Conservation (phyloP, 37 sponge, comb jelly and placozoan species). For the Ianthella basta region DNA sequence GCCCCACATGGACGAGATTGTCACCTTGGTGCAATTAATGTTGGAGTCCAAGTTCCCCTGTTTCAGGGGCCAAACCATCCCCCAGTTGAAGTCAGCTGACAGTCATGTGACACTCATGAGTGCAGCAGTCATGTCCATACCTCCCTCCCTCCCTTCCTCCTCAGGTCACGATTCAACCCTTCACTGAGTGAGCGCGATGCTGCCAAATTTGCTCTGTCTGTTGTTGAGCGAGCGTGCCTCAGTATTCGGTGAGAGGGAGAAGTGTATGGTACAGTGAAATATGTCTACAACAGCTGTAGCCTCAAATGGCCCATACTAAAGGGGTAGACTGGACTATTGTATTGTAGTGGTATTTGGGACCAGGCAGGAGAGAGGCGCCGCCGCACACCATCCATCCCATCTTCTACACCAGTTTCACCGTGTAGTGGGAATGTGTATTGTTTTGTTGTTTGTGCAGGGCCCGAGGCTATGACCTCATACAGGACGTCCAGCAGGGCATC, state of each 20-base stretch:
- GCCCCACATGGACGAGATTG: slow-evolving; percentile 87
- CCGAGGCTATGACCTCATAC: slow-evolving; percentile 68
- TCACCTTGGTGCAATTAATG: slow-evolving; percentile 93
- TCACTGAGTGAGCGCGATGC: slow-evolving; percentile 70
- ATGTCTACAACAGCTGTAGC: neutral
- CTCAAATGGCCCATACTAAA: neutral
- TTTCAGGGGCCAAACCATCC: slow-evolving; percentile 93
- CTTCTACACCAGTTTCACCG: neutral
- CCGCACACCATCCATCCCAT: neutral
- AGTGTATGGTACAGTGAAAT: neutral
- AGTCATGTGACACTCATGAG: neutral
- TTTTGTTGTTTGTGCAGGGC: slow-evolving; percentile 34
- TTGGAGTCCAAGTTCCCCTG: slow-evolving; percentile 96
- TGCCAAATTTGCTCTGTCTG: slow-evolving; percentile 65
- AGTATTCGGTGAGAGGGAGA: slow-evolving; percentile 63
- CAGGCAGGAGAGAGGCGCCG: too few species aligned
- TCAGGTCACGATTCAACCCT: slow-evolving; percentile 76
- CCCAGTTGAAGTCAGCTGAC: slow-evolving; percentile 61
- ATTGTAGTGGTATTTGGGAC: too few species aligned
- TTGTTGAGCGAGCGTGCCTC: slow-evolving; percentile 70
- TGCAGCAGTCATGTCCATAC: neutral
- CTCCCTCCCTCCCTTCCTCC: neutral
- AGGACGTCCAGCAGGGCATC: slow-evolving; percentile 79
- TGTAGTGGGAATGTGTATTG: neutral
- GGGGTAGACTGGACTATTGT: too few species aligned